Evolutionary conservation across 2,888 invertebrate genomes (phyloP).

Genomic region (Agrochola litura): DNA sequence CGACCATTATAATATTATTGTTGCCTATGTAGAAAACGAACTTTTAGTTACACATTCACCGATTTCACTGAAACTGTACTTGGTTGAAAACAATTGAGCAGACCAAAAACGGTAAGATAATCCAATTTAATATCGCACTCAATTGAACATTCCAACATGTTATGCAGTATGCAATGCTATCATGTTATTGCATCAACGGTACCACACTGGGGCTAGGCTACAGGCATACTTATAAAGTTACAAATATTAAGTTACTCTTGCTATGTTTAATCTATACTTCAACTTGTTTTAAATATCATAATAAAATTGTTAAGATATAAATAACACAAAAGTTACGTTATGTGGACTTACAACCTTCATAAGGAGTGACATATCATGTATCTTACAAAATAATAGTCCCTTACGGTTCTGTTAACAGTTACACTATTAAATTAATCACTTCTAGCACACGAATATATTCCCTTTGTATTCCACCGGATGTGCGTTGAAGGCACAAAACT

Average conservation of each 20-base stretch:
- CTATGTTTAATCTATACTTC: conserved; percentile 82
- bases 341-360: conserved; percentile 88
- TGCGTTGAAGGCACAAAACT: conserved; percentile 53
- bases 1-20: conserved; percentile 68
- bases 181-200: conserved; percentile 68
- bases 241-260: conserved; percentile 80
- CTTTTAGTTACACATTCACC: conserved; percentile 63
- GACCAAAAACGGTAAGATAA: conserved; percentile 59
- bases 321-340: conserved; percentile 87
- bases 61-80: conserved; percentile 68
- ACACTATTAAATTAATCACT: conserved; percentile 63
- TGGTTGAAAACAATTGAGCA: conserved; percentile 68
- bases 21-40: conserved; percentile 70
- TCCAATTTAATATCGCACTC: conserved; percentile 64
- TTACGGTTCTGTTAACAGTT: conserved; percentile 68
- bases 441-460: conserved; percentile 64
- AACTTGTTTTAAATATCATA: conserved; percentile 83
- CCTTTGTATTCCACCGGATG: conserved; percentile 53
- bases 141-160: conserved; percentile 69
- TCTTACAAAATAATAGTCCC: conserved; percentile 80
- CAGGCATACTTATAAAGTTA: conserved; percentile 80
- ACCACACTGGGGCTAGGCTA: conserved; percentile 77
- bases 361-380: conserved; percentile 83
- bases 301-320: conserved; percentile 86
- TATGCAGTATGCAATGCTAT: conserved; percentile 73